Percentiles rank a stretch among this genome's conserved stretches.
phyloP scores from a whole-genome alignment of 2,797 vertebrate genomes.

The Thamnophis elegans region DNA sequence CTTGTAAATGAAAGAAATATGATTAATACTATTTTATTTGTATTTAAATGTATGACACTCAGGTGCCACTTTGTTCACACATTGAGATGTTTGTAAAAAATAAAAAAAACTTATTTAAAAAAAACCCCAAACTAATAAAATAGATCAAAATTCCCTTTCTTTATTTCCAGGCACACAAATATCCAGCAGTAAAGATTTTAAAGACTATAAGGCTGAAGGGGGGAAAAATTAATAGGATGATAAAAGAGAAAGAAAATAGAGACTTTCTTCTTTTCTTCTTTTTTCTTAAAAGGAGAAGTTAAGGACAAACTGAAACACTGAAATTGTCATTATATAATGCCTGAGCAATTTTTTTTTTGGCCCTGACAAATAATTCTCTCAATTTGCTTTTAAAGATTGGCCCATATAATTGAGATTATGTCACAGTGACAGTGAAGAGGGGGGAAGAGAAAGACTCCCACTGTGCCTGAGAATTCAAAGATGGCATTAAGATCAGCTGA shows the following conservation, averaged over 20 bases:
- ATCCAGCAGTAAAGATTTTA: neutral
- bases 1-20: too few species aligned
- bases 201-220: neutral
- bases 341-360: constrained; percentile 21
- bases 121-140: neutral
- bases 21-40: too few species aligned
- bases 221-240: neutral
- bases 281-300: constrained; percentile 20
- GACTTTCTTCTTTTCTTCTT: neutral
- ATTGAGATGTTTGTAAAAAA: too few species aligned
- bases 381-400: neutral
- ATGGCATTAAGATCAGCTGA: neutral
- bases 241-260: neutral
- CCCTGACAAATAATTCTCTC: neutral
- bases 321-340: neutral
- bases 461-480: neutral
- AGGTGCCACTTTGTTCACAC: too few species aligned
- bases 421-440: neutral
- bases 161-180: neutral
- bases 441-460: neutral
- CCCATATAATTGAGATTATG: neutral
- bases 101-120: too few species aligned
- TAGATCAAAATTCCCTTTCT: neutral
- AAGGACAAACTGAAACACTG: neutral
- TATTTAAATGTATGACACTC: too few species aligned